Evolutionary conservation across 2,113 vertebrate genomes (phyloP).

Genomic region (Tauraco erythrolophus): DNA sequence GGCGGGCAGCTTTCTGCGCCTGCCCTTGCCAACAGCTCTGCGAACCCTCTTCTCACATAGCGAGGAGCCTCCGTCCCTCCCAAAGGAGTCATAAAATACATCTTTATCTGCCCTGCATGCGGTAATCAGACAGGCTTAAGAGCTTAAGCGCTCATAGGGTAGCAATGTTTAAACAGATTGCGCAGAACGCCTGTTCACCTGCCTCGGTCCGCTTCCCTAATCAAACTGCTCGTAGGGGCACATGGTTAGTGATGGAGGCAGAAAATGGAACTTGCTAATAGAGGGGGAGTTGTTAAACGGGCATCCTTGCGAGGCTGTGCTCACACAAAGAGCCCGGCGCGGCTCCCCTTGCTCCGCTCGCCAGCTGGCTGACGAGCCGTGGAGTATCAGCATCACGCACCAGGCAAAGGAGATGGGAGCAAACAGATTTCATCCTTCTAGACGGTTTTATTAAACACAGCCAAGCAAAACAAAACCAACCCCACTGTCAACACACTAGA

Average conservation of each 20-base stretch:
- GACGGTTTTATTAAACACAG: conserved; percentile 58
- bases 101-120: conserved; percentile 39
- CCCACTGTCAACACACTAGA: not conserved
- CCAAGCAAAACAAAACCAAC: not conserved
- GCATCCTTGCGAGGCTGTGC: accelerated
- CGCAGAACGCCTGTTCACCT: not conserved
- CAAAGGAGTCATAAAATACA: conserved; percentile 31
- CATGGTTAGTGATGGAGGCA: not conserved
- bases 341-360: not conserved
- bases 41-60: conserved; percentile 4
- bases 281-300: not conserved
- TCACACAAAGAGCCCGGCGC: accelerated
- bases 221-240: not conserved
- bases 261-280: not conserved
- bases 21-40: not conserved
- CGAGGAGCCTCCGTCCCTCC: not conserved
- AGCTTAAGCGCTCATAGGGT: not conserved
- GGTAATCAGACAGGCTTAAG: conserved; percentile 49
- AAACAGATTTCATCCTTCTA: not conserved
- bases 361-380: accelerated
- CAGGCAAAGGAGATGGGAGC: not conserved
- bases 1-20: not conserved
- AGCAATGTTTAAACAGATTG: not conserved
- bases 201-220: accelerated
- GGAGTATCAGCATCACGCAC: not conserved